Conservation (phyloP, 2,113 vertebrate species). For the Seriola quinqueradiata region DNA sequence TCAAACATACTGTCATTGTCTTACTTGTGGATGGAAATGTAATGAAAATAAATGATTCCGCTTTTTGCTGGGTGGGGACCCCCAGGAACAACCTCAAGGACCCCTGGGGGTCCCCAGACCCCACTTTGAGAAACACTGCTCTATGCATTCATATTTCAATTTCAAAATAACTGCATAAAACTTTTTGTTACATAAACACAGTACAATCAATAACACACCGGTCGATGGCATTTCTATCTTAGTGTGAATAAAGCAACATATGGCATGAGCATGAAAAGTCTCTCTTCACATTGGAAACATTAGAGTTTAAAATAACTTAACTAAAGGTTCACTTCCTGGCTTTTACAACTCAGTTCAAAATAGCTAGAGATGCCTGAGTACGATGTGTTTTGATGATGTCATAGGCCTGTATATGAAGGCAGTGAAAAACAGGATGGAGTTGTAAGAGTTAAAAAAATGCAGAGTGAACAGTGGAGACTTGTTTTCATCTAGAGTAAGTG, state of each 20-base stretch:
- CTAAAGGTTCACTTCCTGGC: neutral
- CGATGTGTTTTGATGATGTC: no score
- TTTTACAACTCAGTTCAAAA: neutral
- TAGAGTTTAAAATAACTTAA: neutral
- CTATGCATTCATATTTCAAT: no score
- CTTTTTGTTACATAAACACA: neutral
- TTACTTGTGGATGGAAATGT: no score
- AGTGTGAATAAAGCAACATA: neutral
- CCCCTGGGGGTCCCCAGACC: no score
- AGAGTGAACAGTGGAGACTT: neutral
- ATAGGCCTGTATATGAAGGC: neutral
- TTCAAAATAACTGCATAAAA: neutral
- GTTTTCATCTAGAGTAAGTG: slow-evolving; percentile 17
- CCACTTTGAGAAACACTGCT: no score
- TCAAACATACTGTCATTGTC: no score
- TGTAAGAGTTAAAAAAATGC: neutral
- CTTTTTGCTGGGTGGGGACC: no score
- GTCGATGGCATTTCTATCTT: neutral
- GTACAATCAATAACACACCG: no score
- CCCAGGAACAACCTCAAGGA: no score
- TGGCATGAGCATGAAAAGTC: neutral
- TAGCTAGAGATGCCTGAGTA: no score
- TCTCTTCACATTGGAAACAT: neutral
- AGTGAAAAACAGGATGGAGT: neutral
- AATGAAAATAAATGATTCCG: no score